Conservation (phyloP, 2,113 vertebrate species). For the Xyrauchen texanus region DNA sequence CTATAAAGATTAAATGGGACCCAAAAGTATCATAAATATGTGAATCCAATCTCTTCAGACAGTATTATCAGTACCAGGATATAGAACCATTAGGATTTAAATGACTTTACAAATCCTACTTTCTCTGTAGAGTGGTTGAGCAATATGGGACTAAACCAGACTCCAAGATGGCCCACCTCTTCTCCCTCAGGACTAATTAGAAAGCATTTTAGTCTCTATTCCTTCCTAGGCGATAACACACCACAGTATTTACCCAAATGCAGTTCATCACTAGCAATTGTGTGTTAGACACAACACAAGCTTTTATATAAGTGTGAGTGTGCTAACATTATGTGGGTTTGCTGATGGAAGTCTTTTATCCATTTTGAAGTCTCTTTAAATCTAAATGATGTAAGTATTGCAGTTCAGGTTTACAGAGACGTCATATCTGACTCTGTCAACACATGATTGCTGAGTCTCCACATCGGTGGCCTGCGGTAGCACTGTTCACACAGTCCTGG, state of each 20-base stretch:
- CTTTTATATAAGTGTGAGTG: not conserved
- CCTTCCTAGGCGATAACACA: constrained; percentile 10
- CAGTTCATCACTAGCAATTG: not conserved
- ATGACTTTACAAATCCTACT: constrained; percentile 35
- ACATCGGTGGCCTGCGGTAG: constrained; percentile 4
- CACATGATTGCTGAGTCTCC: constrained; percentile 2
- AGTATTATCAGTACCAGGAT: constrained; percentile 4
- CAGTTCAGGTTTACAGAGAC: not conserved
- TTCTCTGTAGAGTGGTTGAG: not conserved
- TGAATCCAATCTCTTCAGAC: constrained; percentile 14
- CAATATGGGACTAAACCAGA: constrained; percentile 27
- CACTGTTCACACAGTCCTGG: not conserved
- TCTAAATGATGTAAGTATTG: not conserved
- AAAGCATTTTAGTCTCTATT: constrained; percentile 26
- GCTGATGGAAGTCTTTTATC: constrained; percentile 1
- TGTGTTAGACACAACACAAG: not conserved
- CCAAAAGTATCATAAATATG: not conserved
- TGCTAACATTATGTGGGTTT: not conserved
- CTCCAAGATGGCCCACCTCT: not conserved
- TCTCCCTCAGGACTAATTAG: constrained; percentile 46
- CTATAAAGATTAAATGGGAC: too few relatives aligned
- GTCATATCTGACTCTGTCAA: constrained; percentile 5
- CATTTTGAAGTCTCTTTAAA: not conserved
- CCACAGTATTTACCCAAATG: not conserved
- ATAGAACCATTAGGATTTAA: constrained; percentile 41